Conservation (phyloP, 2,797 vertebrate genomes). For the Siniperca scherzeri region DNA sequence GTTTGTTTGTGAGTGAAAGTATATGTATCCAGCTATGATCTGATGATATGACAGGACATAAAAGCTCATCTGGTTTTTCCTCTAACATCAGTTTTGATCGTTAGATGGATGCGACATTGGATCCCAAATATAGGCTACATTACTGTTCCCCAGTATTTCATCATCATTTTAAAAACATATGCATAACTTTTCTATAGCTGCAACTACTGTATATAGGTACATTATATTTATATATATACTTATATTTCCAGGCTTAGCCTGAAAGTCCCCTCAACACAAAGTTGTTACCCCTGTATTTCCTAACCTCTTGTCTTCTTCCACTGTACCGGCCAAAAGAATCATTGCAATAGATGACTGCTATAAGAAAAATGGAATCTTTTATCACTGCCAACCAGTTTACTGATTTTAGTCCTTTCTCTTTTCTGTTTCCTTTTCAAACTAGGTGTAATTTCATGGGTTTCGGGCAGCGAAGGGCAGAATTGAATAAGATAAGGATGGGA, state of each 20-base stretch:
- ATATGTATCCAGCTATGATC: no score
- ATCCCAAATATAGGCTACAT: background rate
- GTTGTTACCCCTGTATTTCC: no score
- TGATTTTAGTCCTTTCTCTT: background rate
- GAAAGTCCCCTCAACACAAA: no score
- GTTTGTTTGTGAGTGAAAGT: no score
- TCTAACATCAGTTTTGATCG: background rate
- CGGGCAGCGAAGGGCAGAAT: slow-evolving; percentile 31
- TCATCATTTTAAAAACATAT: background rate
- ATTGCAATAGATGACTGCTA: background rate
- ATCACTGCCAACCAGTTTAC: background rate
- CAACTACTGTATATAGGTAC: background rate
- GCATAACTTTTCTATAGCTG: background rate
- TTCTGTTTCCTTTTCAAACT: slow-evolving; percentile 7
- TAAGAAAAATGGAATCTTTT: background rate
- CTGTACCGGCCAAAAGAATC: no score
- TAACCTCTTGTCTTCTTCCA: background rate
- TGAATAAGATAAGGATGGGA: slow-evolving; percentile 45
- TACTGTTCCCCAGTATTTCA: background rate
- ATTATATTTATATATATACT: no score
- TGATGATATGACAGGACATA: no score
- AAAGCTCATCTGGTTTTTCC: no score
- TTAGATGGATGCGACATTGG: background rate
- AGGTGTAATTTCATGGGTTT: slow-evolving; percentile 29
- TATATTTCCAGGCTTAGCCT: background rate